Percentiles rank a stretch among this genome's conserved stretches.
phyloP scores from a whole-genome alignment of 1,140 invertebrate species.

The Callitettix versicolor region DNA sequence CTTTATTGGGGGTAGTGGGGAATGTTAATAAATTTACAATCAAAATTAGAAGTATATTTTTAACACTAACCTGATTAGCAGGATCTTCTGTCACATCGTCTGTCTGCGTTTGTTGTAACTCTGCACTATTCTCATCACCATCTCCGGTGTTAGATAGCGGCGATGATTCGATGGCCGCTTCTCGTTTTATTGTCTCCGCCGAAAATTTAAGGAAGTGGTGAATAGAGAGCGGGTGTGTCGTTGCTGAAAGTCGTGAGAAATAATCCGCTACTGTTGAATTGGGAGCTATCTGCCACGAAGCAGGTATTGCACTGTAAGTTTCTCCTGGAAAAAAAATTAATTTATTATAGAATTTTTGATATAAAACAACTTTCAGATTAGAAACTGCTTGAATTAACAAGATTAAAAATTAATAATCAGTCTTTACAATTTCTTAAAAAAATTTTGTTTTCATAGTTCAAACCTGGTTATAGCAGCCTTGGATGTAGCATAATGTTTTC shows the following conservation, averaged over 20 bases:
- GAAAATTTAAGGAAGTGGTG: slow-evolving; percentile 78
- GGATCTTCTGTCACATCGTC: slow-evolving; percentile 31
- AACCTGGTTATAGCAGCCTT: too few relatives aligned
- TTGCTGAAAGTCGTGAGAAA: slow-evolving; percentile 57
- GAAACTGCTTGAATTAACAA: too few relatives aligned
- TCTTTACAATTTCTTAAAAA: too few relatives aligned
- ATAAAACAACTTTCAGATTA: too few relatives aligned
- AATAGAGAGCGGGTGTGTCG: slow-evolving; percentile 60
- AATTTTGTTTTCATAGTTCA: too few relatives aligned
- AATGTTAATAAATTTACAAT: too few relatives aligned
- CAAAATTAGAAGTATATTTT: too few relatives aligned
- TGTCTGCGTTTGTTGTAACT: slow-evolving; percentile 20
- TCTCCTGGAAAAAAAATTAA: too few relatives aligned
- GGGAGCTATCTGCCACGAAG: slow-evolving; percentile 59
- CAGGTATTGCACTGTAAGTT: slow-evolving; percentile 1
- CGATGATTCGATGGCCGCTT: slow-evolving; percentile 42
- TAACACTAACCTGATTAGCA: not conserved
- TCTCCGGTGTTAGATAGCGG: slow-evolving; percentile 35
- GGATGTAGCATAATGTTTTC: too few relatives aligned
- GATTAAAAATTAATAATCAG: too few relatives aligned
- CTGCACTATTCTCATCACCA: slow-evolving; percentile 20
- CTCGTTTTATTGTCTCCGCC: slow-evolving; percentile 62
- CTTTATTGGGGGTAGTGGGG: too few relatives aligned
- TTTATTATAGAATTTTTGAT: too few relatives aligned
- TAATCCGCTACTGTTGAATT: slow-evolving; percentile 72